Evolutionary conservation across 2,888 invertebrate genomes (phyloP).

Genomic region (Axea sp.): DNA sequence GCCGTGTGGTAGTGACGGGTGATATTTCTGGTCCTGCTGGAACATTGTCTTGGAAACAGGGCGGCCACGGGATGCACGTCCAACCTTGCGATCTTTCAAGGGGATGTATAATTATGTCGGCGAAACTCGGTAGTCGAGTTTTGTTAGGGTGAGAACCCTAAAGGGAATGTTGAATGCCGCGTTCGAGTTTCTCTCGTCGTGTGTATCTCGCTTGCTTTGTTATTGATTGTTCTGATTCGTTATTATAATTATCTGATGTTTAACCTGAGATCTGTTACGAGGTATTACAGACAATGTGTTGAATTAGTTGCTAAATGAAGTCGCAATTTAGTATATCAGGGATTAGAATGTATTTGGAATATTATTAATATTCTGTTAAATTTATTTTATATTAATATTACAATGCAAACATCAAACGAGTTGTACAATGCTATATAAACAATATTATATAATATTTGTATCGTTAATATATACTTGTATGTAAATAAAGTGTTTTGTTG

Average conservation of each 20-base stretch:
- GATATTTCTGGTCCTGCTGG: background rate
- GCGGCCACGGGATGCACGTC: constrained; percentile 4
- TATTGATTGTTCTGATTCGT: constrained; percentile 42
- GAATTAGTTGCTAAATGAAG: no score
- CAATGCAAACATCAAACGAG: no score
- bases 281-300: no score
- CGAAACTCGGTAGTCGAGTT: constrained; percentile 63
- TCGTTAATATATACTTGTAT: no score
- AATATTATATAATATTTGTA: no score
- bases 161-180: constrained; percentile 33
- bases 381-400: no score
- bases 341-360: no score
- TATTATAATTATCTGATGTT: constrained; percentile 40
- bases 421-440: no score
- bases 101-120: constrained; percentile 74
- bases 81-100: constrained; percentile 68
- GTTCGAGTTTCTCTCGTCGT: constrained; percentile 26
- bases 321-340: no score
- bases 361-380: no score
- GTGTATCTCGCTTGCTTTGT: constrained; percentile 14
- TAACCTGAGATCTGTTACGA: background rate
- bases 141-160: constrained; percentile 66
- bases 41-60: constrained; percentile 22
- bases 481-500: no score
- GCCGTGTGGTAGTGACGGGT: no score